phyloP scores from a whole-genome alignment of 2,797 vertebrate genomes.

The Ctenopoma kingsleyae region DNA sequence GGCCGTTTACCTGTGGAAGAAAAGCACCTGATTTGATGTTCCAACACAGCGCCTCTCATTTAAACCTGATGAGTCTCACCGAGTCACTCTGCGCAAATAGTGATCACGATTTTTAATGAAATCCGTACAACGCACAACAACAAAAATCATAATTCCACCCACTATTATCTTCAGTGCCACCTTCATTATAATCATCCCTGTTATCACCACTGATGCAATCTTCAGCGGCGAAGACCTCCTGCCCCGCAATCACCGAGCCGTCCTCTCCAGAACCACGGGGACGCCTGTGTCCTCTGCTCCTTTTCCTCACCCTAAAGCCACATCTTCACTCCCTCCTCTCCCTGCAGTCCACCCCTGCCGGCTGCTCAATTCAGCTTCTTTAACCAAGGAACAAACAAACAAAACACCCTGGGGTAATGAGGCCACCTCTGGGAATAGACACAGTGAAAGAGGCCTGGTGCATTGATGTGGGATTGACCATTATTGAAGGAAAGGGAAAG shows the following conservation, averaged over 20 bases:
- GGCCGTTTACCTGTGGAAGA: conserved; percentile 1
- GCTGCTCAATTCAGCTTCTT: conserved; percentile 81
- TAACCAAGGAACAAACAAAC: conserved; percentile 82
- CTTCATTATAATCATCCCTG: conserved; percentile 1
- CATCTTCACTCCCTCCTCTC: conserved; percentile 22
- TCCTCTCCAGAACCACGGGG: conserved; percentile 47
- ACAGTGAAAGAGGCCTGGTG: conserved; percentile 68
- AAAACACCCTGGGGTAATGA: conserved; percentile 80
- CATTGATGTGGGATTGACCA: conserved; percentile 81
- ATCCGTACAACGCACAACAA: neutral
- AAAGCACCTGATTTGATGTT: neutral
- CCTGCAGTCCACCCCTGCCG: conserved; percentile 64
- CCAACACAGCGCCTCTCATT: neutral
- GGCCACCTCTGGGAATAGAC: conserved; percentile 76
- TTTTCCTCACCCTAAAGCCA: conserved; percentile 18
- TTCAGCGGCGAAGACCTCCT: conserved; percentile 28
- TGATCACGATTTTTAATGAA: neutral
- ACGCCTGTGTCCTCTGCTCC: conserved; percentile 30
- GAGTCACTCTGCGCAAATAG: neutral
- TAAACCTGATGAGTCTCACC: neutral
- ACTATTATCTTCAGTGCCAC: neutral
- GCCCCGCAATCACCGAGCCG: conserved; percentile 48
- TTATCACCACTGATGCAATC: conserved; percentile 13
- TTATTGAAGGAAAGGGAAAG: conserved; percentile 58
- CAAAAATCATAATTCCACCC: neutral